Evolutionary conservation across 2,888 invertebrate species (phyloP).

Genomic region (Pristionchus exspectatus): DNA sequence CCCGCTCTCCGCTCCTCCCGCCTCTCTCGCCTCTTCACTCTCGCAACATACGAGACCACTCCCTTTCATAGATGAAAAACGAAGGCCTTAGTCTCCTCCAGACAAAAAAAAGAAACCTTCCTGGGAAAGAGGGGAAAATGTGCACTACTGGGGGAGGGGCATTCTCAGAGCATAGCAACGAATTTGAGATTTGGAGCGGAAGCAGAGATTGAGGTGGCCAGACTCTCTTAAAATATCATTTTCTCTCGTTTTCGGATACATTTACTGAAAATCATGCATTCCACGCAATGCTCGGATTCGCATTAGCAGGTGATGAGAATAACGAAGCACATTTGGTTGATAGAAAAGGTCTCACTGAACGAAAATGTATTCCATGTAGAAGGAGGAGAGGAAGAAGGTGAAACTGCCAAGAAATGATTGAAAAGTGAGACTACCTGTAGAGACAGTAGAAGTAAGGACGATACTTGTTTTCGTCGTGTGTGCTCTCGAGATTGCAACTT

Average conservation of each 20-base stretch:
- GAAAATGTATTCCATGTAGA: too few species aligned
- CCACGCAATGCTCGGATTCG: neutral
- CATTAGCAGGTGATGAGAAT: neutral
- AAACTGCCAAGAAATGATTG: too few species aligned
- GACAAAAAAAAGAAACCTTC: conserved; percentile 12
- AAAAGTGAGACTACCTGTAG: too few species aligned
- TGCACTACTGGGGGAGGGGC: conserved; percentile 23
- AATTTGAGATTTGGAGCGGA: neutral
- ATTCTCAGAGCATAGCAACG: conserved; percentile 22
- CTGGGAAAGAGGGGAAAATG: neutral
- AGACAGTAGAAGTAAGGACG: neutral
- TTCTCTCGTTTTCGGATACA: neutral
- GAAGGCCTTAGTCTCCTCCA: neutral
- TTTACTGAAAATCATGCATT: neutral
- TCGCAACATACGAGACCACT: conserved; percentile 43
- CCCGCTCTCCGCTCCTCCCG: conserved; percentile 1
- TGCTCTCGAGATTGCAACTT: neutral
- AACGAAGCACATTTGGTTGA: too few species aligned
- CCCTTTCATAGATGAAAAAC: conserved; percentile 44
- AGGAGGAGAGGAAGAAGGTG: neutral
- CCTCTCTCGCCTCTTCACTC: conserved; percentile 6
- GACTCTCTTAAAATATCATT: neutral
- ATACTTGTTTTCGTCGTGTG: neutral
- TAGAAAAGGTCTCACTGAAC: too few species aligned
- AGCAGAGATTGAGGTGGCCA: neutral